A percentile compares a stretch with the other conserved stretches of the same genome.
These are phyloP conservation scores for Zaprionus gabonicus DNA, from an alignment of 1,140 invertebrate genomes.

Conservation along the genomic window DNA sequence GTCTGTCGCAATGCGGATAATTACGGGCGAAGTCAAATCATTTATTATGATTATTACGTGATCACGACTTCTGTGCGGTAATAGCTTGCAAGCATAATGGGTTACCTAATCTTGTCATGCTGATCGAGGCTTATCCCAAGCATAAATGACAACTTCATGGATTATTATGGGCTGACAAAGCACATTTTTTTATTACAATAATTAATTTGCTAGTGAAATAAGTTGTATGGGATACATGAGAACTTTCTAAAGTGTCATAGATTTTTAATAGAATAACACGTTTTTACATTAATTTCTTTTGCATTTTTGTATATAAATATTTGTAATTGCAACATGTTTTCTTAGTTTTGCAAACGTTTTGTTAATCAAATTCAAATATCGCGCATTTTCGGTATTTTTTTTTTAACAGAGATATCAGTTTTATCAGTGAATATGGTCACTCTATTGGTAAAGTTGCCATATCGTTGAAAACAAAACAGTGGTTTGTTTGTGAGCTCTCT, in stretches of 20 bases:
- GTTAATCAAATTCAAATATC: neutral
- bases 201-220: neutral
- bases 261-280: neutral
- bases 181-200: neutral
- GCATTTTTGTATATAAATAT: neutral
- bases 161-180: constrained; percentile 27
- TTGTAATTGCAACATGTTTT: too few species aligned
- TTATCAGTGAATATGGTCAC: constrained; percentile 18
- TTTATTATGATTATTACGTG: constrained; percentile 17
- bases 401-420: neutral
- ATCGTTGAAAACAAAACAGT: constrained; percentile 28
- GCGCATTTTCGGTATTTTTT: constrained; percentile 20
- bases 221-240: neutral
- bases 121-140: constrained; percentile 17
- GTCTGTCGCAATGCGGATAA: neutral
- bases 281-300: too few species aligned
- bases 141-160: constrained; percentile 19
- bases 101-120: constrained; percentile 15
- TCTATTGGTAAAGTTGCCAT: constrained; percentile 21
- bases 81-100: constrained; percentile 5
- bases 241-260: neutral
- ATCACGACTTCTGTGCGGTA: neutral
- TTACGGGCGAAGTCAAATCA: neutral
- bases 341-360: too few species aligned
- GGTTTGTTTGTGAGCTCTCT: neutral